phyloP scores from a whole-genome alignment of 2,797 vertebrate genomes.

The Erethizon dorsatum region DNA sequence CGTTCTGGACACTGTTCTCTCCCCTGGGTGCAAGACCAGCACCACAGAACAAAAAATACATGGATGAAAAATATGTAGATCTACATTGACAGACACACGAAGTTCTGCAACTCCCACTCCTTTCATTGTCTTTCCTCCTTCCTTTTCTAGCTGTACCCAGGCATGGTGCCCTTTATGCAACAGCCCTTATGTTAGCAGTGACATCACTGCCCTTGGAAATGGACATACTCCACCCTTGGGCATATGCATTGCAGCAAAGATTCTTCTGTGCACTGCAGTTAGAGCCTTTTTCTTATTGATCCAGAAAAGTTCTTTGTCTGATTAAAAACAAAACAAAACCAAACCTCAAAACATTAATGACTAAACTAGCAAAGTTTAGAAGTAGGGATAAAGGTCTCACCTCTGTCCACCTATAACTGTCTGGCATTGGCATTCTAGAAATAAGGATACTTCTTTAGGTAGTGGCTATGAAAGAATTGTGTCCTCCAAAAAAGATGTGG shows the following conservation, averaged over 20 bases:
- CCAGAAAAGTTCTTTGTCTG: neutral
- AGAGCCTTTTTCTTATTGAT: neutral
- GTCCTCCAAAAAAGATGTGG: neutral
- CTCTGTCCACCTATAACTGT: neutral
- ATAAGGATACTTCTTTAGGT: neutral
- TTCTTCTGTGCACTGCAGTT: neutral
- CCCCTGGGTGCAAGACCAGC: neutral
- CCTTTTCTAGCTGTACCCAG: neutral
- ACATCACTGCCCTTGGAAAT: neutral
- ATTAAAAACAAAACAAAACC: neutral
- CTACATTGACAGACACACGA: neutral
- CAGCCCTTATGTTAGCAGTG: neutral
- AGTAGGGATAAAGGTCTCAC: neutral
- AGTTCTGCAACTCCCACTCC: neutral
- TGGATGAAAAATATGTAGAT: neutral
- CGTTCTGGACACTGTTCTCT: neutral
- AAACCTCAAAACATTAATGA: neutral
- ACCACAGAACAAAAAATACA: neutral
- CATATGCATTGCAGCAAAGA: rapidly evolving
- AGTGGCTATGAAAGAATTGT: neutral
- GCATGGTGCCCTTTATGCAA: neutral
- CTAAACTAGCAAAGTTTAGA: neutral
- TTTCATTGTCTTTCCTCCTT: neutral
- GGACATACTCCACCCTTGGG: too few relatives aligned
- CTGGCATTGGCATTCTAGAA: neutral